Evolutionary conservation across 2,888 invertebrate genomes (phyloP).

Genomic region (Tiphia femorata): DNA sequence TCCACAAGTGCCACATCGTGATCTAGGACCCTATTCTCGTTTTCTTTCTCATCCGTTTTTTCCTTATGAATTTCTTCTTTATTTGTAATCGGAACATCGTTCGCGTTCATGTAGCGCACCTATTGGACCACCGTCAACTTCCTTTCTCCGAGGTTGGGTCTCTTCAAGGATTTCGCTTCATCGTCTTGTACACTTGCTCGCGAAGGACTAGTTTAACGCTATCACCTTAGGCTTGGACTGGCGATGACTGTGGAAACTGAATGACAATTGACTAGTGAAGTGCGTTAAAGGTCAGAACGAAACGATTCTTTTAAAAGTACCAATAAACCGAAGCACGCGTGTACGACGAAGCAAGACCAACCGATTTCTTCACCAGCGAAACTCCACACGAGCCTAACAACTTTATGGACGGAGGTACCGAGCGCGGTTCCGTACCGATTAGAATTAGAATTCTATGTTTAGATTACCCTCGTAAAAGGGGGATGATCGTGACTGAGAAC

Average conservation of each 20-base stretch:
- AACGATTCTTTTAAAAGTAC: too few relatives aligned
- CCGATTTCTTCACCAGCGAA: too few relatives aligned
- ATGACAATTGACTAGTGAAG: too few relatives aligned
- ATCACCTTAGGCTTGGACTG: too few relatives aligned
- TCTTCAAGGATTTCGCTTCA: constrained; percentile 38
- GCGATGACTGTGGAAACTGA: too few relatives aligned
- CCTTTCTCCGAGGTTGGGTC: constrained; percentile 18
- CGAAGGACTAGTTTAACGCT: constrained; percentile 6
- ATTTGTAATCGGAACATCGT: constrained; percentile 42
- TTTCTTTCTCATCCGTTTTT: constrained; percentile 35
- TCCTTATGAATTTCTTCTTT: constrained; percentile 28
- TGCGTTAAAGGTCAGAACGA: too few relatives aligned
- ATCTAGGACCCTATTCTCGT: constrained; percentile 5
- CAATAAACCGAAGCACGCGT: too few relatives aligned
- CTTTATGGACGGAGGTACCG: not conserved
- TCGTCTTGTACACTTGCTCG: constrained; percentile 18
- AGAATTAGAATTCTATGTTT: constrained; percentile 5
- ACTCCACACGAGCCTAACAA: too few relatives aligned
- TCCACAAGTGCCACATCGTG: too few relatives aligned
- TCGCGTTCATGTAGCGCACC: constrained; percentile 50
- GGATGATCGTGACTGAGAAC: constrained; percentile 1
- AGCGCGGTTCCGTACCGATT: not conserved
- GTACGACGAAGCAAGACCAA: too few relatives aligned
- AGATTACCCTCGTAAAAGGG: not conserved
- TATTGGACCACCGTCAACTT: constrained; percentile 10